A percentile compares a stretch with the other conserved stretches of the same genome.
phyloP scores from a whole-genome alignment of 2,113 vertebrate genomes.

The Brachyhypopomus occidentalis region DNA sequence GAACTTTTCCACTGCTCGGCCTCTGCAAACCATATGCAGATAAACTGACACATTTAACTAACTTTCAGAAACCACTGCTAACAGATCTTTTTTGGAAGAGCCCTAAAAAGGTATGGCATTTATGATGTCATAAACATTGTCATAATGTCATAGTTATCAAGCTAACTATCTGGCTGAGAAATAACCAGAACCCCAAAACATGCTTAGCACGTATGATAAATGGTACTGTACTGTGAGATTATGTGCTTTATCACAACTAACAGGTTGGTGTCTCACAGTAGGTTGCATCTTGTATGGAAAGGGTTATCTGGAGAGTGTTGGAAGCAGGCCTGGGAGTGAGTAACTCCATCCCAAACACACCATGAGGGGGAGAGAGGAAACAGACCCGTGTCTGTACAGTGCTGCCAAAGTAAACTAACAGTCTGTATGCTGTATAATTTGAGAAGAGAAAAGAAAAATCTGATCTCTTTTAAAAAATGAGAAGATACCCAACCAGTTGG shows the following conservation, averaged over 20 bases:
- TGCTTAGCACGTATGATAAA: background rate
- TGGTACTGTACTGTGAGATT: background rate
- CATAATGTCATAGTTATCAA: background rate
- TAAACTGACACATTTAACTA: conserved; percentile 2
- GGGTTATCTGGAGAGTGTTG: conserved; percentile 27
- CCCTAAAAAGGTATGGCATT: background rate
- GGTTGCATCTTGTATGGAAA: conserved; percentile 15
- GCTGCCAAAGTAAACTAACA: conserved; percentile 38
- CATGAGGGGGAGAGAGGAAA: conserved; percentile 30
- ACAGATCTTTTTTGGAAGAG: background rate
- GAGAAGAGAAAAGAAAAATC: conserved; percentile 31
- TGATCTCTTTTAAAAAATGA: conserved; percentile 36
- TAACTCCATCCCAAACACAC: conserved; percentile 33
- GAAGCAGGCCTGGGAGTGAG: conserved; percentile 15
- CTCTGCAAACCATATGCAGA: background rate
- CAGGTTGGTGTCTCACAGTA: background rate
- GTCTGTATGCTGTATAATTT: conserved; percentile 29
- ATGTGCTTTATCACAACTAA: conserved; percentile 4
- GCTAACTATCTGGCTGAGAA: background rate
- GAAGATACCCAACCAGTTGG: conserved; percentile 42
- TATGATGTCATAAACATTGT: background rate
- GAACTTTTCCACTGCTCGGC: background rate
- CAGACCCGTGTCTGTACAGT: conserved; percentile 38
- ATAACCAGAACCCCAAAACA: background rate
- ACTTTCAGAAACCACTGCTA: background rate